Evolutionary conservation across 1,140 invertebrate species (phyloP), one percentile per base, ranked within the genome.

Genomic region (Monomorium pharaonis): DNA sequence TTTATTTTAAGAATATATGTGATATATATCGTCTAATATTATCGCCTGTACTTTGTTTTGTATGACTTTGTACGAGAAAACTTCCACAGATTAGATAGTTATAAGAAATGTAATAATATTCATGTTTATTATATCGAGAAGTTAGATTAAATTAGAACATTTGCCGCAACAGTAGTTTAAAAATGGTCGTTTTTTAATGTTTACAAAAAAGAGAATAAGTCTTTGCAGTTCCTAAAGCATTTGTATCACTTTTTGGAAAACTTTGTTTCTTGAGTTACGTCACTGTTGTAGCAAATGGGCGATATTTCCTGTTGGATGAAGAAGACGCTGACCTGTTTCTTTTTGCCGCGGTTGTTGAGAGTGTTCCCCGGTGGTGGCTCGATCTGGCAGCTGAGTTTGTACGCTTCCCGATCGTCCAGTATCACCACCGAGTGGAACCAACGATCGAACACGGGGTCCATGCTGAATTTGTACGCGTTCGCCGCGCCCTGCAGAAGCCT

Each of bases 401-500:
- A 99, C 27, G 98, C 97, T 94, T 99, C 98, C 74, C 97, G 96
- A 94, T 99, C 99, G 93, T 99, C 98, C 33, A 99, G 95, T 1
- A 99, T 97, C 69, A 98, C 95, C 67, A 99, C 96, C 0, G 98
- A 98, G 92, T 98, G 97, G 93, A 99, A 99, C 99, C 99, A 99
- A 54, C 97, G 95, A 94, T 99, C 97, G 93, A 99, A 99, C 80
- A 97, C 95, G 0, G 97, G 95, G 94, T 99, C 98, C 67, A 96
- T 96, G 24, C 96, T 96, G 86, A 99, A 97, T 92, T 98, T 97
- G 93, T 99, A 99, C 2, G 98, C 98, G 94, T 99, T 99, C 0
- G 99, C 99, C n/a, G 99, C 98, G 14, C 98, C 98, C 95, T 99
- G 99, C 7, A 99, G 95, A 74, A 99, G 95, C 94, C 99, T 98